Evolutionary conservation across 2,797 vertebrate species (phyloP), one percentile per base, ranked within the genome.

Genomic region (Clarias fuscus): DNA sequence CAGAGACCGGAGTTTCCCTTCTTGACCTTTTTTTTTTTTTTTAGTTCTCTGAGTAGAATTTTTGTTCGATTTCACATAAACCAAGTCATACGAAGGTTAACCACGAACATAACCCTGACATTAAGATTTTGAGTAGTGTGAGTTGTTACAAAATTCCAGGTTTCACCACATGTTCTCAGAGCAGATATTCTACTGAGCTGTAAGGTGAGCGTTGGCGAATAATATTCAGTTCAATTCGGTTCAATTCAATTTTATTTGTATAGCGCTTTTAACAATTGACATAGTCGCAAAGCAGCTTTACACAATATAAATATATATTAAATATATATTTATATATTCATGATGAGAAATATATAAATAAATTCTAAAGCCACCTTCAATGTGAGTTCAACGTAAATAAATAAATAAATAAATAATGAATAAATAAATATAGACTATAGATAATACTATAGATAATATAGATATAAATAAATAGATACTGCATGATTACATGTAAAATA

Each of bases 71-170:
- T 79, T 14, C 58, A 62, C 8, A 6, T 61, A 40, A 80, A 40
- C 14, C 14, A 80, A 40, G 22, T 40, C 3, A 37, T 62, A n/a
- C 0, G 20, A 15, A 43, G n/a, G 33, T 18, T 64, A 64, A 80
- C 11, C 78, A n/a, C 22, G 22, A 7, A 22, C 14, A 13, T n/a
- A 20, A 64, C 77, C 77, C 6, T 64, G 77, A 64, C 58, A n/a
- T 64, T 64, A 64, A 37, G 20, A 10, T 62, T 62, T 17, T n/a
- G 59, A 62, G 33, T 62, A 15, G 33, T n/a, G 14, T 6, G 33
- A 62, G 24, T 7, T 79, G 30, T 24, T 62, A n/a, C 20, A 79
- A 40, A 79, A 62, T 79, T 79, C 75, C 75, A 37, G 56, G 27
- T 20, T 58, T 58, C 53, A 30, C n/a, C 1, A 7, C n/a, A 3